These are phyloP conservation scores for Pogoniulus pusillus DNA, from an alignment of 2,797 vertebrate genomes.

Conservation along the genomic window DNA sequence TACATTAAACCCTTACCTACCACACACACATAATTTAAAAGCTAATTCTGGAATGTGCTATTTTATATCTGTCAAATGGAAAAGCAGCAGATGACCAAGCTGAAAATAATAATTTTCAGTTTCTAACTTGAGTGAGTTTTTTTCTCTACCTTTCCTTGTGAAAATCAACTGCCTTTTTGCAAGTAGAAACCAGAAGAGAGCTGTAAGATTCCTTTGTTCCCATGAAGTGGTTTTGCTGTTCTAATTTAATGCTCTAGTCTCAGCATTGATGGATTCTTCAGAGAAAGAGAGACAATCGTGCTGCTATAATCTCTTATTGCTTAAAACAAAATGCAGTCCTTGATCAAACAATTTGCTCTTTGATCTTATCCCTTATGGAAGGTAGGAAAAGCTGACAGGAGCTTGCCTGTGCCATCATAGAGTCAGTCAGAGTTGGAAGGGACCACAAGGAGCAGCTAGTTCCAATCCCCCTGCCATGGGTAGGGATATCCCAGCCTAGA, in stretches of 20 bases:
- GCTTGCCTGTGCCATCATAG: constrained; percentile 39
- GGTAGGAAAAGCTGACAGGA: constrained; percentile 29
- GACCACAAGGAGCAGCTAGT: too few relatives aligned
- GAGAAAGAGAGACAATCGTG: background rate
- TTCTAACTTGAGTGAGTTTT: background rate
- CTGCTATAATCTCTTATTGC: constrained; percentile 33
- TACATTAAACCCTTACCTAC: background rate
- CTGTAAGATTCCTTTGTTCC: background rate
- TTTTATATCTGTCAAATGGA: background rate
- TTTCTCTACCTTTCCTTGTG: background rate
- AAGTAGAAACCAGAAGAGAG: background rate
- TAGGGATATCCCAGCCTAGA: too few relatives aligned
- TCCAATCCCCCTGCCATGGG: too few relatives aligned
- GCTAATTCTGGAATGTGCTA: background rate
- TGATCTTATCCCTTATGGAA: constrained; percentile 43
- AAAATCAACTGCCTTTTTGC: background rate
- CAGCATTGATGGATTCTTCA: constrained; percentile 29
- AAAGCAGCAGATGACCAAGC: background rate
- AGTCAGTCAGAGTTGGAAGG: too few relatives aligned
- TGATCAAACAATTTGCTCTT: constrained; percentile 65
- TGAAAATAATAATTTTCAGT: background rate
- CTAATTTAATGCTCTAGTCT: background rate
- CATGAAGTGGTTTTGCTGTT: background rate
- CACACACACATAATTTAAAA: background rate
- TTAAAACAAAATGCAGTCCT: constrained; percentile 56